phyloP scores from a whole-genome alignment of 2,113 vertebrate species.

The Chionodraco myersi region DNA sequence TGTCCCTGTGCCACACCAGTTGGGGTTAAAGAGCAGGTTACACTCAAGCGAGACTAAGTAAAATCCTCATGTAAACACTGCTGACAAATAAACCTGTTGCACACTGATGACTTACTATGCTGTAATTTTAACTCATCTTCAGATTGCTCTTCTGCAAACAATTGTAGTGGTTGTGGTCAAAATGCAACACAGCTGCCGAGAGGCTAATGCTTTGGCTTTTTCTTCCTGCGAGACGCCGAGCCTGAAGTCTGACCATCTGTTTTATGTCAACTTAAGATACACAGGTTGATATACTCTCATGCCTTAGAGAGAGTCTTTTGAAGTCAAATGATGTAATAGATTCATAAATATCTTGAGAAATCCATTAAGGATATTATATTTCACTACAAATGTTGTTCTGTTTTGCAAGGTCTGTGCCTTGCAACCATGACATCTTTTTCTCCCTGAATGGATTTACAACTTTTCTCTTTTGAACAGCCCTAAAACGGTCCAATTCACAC shows the following conservation, averaged over 20 bases:
- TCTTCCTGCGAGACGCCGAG: conserved; percentile 8
- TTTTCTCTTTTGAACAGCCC: no score
- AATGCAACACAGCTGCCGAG: conserved; percentile 66
- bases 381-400: not conserved
- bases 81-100: not conserved
- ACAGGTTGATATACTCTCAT: conserved; percentile 31
- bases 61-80: conserved; percentile 11
- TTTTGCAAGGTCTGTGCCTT: not conserved
- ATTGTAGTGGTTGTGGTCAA: conserved; percentile 1
- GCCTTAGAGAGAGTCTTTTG: conserved; percentile 18
- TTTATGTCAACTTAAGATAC: conserved; percentile 35
- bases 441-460: no score
- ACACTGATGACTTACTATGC: not conserved
- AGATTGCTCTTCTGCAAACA: conserved; percentile 3
- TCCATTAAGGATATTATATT: conserved; percentile 10
- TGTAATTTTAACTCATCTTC: not conserved
- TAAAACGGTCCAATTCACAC: no score
- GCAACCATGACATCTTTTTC: not conserved
- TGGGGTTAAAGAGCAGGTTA: conserved; percentile 38
- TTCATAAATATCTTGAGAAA: not conserved
- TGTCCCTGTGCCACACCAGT: conserved; percentile 41
- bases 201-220: conserved; percentile 38
- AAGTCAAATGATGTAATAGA: conserved; percentile 45
- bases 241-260: conserved; percentile 46
- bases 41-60: conserved; percentile 30